Evolutionary conservation across 2,888 invertebrate genomes (phyloP), one percentile per base, ranked within the genome.

Genomic region (Dasysyrphus tricinctus): DNA sequence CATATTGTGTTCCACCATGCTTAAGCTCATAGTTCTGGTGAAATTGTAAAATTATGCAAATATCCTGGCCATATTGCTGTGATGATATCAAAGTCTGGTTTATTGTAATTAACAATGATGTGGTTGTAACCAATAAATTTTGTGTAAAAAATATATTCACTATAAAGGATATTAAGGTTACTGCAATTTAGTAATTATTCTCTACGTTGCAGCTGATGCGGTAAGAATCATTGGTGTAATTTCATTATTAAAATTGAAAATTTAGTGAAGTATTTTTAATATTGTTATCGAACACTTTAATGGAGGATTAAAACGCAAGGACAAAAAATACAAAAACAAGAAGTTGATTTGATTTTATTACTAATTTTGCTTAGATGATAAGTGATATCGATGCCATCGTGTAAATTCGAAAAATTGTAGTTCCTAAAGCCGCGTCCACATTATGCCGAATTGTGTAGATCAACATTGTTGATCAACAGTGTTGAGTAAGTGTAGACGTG

Each of bases 31-130:
- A 19, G 29, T 49, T 34, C 32, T 49, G 49, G 32, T 49, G 34
- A 67, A 49, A 67, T 67, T 67, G 67, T 12, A 5, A 49, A 49
- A 67, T 67, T 67, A 67, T 67, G 67, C 67, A 67, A 67, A 67
- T 49, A 7, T 34, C 6, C 11, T 54, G 24, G 54, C n/a, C 39
- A 70, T 39, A 70, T 56, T 51, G 16, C n/a, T 70, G 24, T 7
- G 32, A 19, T 24, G n/a, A 14, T 54, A 54, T 37, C 69, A 24
- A 51, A 24, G 69, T 5, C 3, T 16, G 69, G 34, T n/a, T 51
- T 37, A 51, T 49, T 37, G 69, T 51, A 69, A 70, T 54, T 70
- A 70, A 54, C 19, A 70, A 19, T 39, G 24, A 70, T 54, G 70
- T 11, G 70, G 54, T 70, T 51, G 39, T 70, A 42, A 54, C n/a